These are phyloP conservation scores for Rallus crepitans DNA, from an alignment of 2,797 vertebrate genomes.

Conservation along the genomic window DNA sequence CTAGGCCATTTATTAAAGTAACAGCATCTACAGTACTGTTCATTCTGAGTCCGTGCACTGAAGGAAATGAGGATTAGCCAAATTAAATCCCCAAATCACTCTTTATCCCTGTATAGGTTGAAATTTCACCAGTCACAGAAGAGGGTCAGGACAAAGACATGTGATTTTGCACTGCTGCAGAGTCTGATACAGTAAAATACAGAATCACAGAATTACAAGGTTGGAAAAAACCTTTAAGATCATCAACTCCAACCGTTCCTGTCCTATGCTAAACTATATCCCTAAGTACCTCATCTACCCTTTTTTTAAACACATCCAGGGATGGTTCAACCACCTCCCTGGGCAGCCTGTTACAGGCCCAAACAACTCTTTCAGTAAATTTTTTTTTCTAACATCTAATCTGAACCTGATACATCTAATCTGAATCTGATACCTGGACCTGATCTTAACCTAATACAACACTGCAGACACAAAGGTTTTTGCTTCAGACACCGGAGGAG, in stretches of 20 bases:
- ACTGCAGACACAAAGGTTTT: neutral
- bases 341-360: no score
- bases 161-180: neutral
- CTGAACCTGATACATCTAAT: no score
- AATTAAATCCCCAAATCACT: neutral
- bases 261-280: no score
- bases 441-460: neutral
- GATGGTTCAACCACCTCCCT: no score
- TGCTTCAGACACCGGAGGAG: neutral
- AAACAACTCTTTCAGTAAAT: no score
- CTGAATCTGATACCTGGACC: no score
- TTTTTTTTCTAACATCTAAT: no score
- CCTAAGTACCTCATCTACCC: no score
- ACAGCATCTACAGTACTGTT: accelerated
- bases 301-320: no score
- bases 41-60: neutral
- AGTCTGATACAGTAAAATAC: neutral
- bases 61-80: neutral
- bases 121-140: neutral
- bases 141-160: neutral
- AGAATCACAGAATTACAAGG: no score
- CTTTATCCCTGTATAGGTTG: neutral
- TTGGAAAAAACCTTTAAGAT: no score
- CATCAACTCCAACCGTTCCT: no score
- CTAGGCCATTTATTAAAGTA: neutral